Evolutionary conservation across 1,140 invertebrate species (phyloP).

Genomic region (Brachionus sp.): DNA sequence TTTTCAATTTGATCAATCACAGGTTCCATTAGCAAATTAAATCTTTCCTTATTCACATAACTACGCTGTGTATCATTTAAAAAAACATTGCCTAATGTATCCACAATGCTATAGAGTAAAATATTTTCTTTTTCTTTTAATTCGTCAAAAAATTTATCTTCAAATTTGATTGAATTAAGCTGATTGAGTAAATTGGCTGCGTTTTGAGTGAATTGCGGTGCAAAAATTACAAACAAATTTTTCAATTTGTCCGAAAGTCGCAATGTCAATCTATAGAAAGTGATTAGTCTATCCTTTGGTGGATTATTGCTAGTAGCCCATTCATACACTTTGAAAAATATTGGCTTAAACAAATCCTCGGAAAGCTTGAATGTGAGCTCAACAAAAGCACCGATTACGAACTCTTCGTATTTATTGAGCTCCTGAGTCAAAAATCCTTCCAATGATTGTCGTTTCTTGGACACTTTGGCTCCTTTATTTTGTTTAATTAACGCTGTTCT

Average conservation of each 20-base stretch:
- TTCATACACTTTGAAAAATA: slow-evolving; percentile 78
- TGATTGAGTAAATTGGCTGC: slow-evolving; percentile 67
- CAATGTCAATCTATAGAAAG: slow-evolving; percentile 66
- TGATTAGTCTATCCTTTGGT: slow-evolving; percentile 68
- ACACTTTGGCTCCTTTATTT: background rate
- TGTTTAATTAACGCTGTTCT: background rate
- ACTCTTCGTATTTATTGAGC: slow-evolving; percentile 64
- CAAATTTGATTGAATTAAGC: slow-evolving; percentile 46
- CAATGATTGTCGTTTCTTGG: background rate
- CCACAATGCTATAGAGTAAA: background rate
- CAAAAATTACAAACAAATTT: slow-evolving; percentile 81
- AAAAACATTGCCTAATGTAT: slow-evolving; percentile 53
- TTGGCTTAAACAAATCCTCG: slow-evolving; percentile 77
- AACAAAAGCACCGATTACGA: slow-evolving; percentile 71
- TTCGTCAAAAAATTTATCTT: background rate
- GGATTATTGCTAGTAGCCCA: slow-evolving; percentile 66
- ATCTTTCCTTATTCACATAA: slow-evolving; percentile 78
- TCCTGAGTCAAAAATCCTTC: slow-evolving; percentile 15
- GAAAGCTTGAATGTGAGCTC: slow-evolving; percentile 78
- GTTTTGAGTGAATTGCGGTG: slow-evolving; percentile 76
- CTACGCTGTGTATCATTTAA: slow-evolving; percentile 70
- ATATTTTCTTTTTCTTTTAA: slow-evolving; percentile 49
- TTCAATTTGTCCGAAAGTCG: slow-evolving; percentile 70
- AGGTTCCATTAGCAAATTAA: slow-evolving; percentile 75
- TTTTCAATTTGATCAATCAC: slow-evolving; percentile 85